Conservation (phyloP, 2,888 invertebrate species). For the Autographa pulchrina region DNA sequence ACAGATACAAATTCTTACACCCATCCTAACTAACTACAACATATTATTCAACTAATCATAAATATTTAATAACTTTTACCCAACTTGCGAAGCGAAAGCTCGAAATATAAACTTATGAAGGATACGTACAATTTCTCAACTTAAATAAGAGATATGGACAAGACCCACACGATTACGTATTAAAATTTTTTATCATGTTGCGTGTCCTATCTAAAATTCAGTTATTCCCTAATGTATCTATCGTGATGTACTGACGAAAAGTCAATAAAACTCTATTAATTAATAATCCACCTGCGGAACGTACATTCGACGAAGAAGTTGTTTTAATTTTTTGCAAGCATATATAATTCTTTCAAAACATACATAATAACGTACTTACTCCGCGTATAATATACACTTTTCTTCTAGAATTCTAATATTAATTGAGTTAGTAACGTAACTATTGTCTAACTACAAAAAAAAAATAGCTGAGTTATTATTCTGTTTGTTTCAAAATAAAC, state of each 20-base stretch:
- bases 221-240: constrained; percentile 61
- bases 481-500: too few species aligned
- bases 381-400: too few species aligned
- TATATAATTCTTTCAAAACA: too few species aligned
- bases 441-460: too few species aligned
- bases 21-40: too few species aligned
- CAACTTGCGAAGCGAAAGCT: background rate
- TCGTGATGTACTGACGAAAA: constrained; percentile 59
- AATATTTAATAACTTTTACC: background rate
- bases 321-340: background rate
- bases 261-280: constrained; percentile 74
- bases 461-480: too few species aligned
- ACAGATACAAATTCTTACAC: too few species aligned
- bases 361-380: too few species aligned
- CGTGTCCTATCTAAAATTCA: constrained; percentile 60
- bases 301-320: constrained; percentile 55
- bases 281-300: constrained; percentile 68
- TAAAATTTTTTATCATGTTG: constrained; percentile 45
- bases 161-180: constrained; percentile 20
- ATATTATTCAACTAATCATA: too few species aligned
- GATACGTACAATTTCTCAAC: background rate
- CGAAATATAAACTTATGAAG: background rate
- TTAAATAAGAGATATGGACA: constrained; percentile 2
- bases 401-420: too few species aligned
- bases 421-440: too few species aligned